Evolutionary conservation across 2,113 vertebrate genomes (phyloP), one percentile per base, ranked within the genome.

Genomic region (Hippocampus mohnikei): DNA sequence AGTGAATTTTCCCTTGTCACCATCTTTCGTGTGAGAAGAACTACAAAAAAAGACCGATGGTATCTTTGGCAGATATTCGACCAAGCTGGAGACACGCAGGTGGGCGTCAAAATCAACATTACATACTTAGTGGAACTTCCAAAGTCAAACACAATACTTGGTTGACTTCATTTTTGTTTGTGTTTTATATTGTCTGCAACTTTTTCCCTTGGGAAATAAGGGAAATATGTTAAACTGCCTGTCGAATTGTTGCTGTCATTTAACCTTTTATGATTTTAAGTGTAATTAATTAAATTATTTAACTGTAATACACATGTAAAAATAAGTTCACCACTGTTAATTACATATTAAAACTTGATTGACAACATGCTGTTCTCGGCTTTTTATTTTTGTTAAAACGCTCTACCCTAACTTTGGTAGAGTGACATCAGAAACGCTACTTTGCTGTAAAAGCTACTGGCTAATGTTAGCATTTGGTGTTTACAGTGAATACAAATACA

Each of bases 11-110:
- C 94, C 41, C 66, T 99, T 27, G 88, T 93, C 37, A 87, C 95
- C 71, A 88, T 71, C 0, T 95, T 98, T 87, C 95, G 97, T 58
- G 85, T 98, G 16, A 91, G 96, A 69, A 92, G 94, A 87, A 96
- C 84, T 46, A 95, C 94, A 50, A 98, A 95, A 88, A 97, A 91
- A 78, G 96, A 97, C 20, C 94, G 95, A 50, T 99, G 97, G 97
- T 94, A 95, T 86, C 90, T 99, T 74, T 95, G 94, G 95, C 95
- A 97, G 91, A 87, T 98, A 82, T 93, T 96, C 77, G 93, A 94
- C 89, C 91, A 93, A 59, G 87, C 90, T 46, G 94, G 96, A 83
- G 85, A 79, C 75, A 92, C 93, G 60, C 95, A 98, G 94, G 96
- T 98, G 60, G 33, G 75, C n/a, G 8, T 40, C 33, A 40, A 37